These are phyloP conservation scores for Latrodectus geometricus DNA, from an alignment of 1,140 invertebrate species.

Conservation along the genomic window DNA sequence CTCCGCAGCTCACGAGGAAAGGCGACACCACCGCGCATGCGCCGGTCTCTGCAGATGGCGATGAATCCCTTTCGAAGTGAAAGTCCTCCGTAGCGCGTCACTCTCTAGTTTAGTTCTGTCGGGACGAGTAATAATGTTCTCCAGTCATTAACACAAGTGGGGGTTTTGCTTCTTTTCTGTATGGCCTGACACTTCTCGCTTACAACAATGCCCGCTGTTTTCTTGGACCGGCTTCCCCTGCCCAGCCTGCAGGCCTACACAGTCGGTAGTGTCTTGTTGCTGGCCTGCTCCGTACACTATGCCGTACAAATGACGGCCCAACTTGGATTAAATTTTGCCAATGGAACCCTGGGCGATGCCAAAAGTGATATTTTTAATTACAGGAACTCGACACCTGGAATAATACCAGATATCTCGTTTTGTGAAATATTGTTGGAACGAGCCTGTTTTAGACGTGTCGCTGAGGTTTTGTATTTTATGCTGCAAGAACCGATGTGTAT, in stretches of 20 bases:
- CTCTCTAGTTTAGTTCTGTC: constrained; percentile 25
- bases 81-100: constrained; percentile 45
- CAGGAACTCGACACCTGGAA: constrained; percentile 25
- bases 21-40: neutral
- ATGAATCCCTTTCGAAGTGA: constrained; percentile 9
- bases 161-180: neutral
- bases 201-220: constrained; percentile 79
- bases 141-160: neutral
- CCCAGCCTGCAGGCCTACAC: constrained; percentile 85
- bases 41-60: constrained; percentile 41
- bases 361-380: constrained; percentile 2
- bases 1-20: constrained; percentile 27
- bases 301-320: constrained; percentile 80
- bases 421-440: constrained; percentile 53
- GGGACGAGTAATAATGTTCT: neutral
- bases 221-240: constrained; percentile 83
- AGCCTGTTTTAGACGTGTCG: constrained; percentile 57
- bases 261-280: constrained; percentile 78
- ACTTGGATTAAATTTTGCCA: constrained; percentile 64
- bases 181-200: constrained; percentile 36
- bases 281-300: constrained; percentile 83
- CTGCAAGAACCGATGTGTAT: constrained; percentile 85
- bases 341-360: constrained; percentile 72
- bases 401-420: constrained; percentile 30
- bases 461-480: constrained; percentile 80